Base-by-base conservation (phyloP, 2,888 invertebrate species). In the Platypus cylindrus region DNA sequence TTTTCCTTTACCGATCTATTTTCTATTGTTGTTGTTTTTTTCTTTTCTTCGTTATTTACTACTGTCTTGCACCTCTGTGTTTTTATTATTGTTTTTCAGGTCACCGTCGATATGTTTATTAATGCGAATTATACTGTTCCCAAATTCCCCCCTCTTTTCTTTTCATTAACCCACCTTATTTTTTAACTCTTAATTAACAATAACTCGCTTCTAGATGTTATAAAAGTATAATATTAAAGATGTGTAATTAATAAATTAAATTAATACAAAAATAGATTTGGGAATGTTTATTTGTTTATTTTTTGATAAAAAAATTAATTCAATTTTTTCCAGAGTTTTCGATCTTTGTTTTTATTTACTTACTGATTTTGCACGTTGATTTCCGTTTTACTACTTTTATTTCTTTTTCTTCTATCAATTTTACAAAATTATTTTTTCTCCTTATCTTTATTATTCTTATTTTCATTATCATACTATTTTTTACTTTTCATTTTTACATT, bases 1-100 rank as follows among this genome's bases (percentile, higher is more conserved):
- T 38, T 36, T 32, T 30, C 5, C 24, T n/a, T n/a, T n/a, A n/a
- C n/a, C n/a, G n/a, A n/a, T n/a, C n/a, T n/a, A n/a, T n/a, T n/a
- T n/a, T 25, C 30, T 29, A 27, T 40, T 17, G 15, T 30, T 38
- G n/a, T 30, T 27, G 38, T 34, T 37, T 41, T 41, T 34, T 23
- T 27, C 4, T 27, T 33, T 24, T 8, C 27, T 41, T 35, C 32
- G 23, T 30, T 32, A 20, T 31, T 36, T 36, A 28, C 13, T 27
- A 24, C 33, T 38, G 4, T 37, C 23, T 23, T 38, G 41, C 41
- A 38, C 41, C 5, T 38, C 29, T 35, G 24, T 39, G 48, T 56
- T 66, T 62, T 67, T 63, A 64, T n/a, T n/a, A n/a, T n/a, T n/a
- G n/a, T n/a, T 68, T 70, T 71, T 64, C 70, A 72, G 71, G 71